phyloP scores from a whole-genome alignment of 2,113 vertebrate genomes.

The Piaya cayana region DNA sequence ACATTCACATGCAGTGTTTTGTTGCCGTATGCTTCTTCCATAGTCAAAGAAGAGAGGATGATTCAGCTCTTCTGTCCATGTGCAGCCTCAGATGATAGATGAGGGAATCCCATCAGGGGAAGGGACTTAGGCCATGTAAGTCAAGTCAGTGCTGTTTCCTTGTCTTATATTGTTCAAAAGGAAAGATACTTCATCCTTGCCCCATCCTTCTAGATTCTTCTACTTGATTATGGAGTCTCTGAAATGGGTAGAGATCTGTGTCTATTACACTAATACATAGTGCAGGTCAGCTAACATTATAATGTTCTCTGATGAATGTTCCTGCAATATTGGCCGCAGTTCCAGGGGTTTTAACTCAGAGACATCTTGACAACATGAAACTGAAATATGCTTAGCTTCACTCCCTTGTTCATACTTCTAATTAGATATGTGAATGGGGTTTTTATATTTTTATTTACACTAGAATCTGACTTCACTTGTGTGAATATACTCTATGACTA shows the following conservation, averaged over 20 bases:
- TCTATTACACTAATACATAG: background rate
- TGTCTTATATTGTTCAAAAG: background rate
- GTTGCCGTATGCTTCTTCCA: background rate
- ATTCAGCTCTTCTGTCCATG: background rate
- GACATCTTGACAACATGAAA: background rate
- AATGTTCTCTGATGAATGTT: background rate
- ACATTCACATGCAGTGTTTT: background rate
- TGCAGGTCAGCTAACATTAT: background rate
- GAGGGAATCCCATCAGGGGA: fast-evolving
- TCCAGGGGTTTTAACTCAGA: background rate
- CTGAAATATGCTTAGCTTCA: background rate
- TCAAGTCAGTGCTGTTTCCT: background rate
- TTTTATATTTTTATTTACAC: background rate
- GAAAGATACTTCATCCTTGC: background rate
- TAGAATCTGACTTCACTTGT: background rate
- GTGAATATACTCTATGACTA: background rate
- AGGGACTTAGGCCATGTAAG: background rate
- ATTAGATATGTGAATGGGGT: fast-evolving
- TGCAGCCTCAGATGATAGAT: background rate
- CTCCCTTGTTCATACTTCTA: background rate
- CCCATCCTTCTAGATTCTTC: background rate
- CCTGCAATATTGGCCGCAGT: background rate
- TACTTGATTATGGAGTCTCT: background rate
- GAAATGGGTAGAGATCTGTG: background rate
- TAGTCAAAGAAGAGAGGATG: background rate